phyloP scores from a whole-genome alignment of 2,888 invertebrate genomes.

The Chrysodeixis includens region DNA sequence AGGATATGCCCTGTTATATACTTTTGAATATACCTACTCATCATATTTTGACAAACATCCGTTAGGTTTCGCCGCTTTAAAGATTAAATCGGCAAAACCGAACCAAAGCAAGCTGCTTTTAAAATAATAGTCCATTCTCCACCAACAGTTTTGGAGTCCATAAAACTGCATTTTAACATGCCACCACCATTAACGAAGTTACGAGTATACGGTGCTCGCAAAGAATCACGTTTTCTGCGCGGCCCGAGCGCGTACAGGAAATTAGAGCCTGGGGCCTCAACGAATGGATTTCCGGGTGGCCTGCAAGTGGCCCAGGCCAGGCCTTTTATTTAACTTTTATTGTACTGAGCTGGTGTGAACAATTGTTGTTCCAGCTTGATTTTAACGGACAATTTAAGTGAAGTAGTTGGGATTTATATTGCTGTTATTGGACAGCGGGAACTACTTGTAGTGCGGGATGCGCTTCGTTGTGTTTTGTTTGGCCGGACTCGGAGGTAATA shows the following conservation, averaged over 20 bases:
- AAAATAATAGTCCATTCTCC: neutral
- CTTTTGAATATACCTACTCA: no score
- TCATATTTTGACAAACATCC: no score
- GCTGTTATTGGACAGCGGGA: constrained; percentile 39
- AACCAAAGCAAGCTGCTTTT: neutral
- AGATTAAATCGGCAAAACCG: neutral
- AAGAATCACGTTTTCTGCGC: constrained; percentile 64
- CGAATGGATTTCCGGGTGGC: constrained; percentile 73
- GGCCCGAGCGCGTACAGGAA: constrained; percentile 68
- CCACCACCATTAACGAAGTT: constrained; percentile 24
- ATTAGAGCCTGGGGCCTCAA: constrained; percentile 73
- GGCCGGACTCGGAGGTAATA: constrained; percentile 2
- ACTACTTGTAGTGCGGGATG: constrained; percentile 10
- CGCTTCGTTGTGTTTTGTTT: constrained; percentile 6
- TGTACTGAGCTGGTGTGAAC: constrained; percentile 54
- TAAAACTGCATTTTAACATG: constrained; percentile 31
- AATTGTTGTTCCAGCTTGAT: constrained; percentile 53
- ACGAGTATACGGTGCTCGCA: constrained; percentile 24
- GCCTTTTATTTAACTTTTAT: constrained; percentile 74
- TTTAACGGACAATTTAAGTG: constrained; percentile 59
- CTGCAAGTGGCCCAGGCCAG: constrained; percentile 57
- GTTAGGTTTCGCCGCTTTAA: no score
- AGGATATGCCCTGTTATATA: neutral
- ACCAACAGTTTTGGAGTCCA: neutral
- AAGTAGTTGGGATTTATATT: constrained; percentile 51